Conservation (phyloP, 2,797 vertebrate species). For the Phrynocephalus forsythii region DNA sequence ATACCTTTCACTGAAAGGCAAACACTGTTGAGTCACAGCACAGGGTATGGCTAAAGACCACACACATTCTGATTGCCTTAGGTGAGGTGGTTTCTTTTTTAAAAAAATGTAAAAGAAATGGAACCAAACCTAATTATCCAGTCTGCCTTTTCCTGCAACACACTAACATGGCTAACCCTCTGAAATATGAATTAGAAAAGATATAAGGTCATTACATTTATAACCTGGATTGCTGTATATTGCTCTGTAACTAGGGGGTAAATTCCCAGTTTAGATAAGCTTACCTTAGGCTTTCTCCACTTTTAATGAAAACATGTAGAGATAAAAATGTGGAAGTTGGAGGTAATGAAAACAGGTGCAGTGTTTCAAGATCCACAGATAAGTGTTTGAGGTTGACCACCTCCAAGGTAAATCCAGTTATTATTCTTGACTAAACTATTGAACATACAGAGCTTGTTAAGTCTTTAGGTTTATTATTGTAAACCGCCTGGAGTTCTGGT, state of each 20-base stretch:
- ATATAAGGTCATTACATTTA: background rate
- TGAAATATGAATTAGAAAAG: background rate
- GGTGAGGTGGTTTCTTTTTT: background rate
- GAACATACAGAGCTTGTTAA: too few relatives aligned
- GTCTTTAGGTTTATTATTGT: too few relatives aligned
- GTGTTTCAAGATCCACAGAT: too few relatives aligned
- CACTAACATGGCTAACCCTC: background rate
- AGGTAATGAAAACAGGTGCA: too few relatives aligned
- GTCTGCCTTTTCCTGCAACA: background rate
- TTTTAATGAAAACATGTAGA: too few relatives aligned
- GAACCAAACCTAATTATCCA: background rate
- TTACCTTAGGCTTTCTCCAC: background rate
- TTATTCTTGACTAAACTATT: too few relatives aligned
- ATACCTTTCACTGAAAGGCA: conserved; percentile 7
- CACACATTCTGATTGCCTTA: background rate
- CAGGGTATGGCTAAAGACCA: background rate
- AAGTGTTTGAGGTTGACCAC: too few relatives aligned
- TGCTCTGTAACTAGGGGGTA: background rate
- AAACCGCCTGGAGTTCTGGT: too few relatives aligned
- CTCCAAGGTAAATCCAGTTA: too few relatives aligned
- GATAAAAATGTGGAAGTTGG: too few relatives aligned
- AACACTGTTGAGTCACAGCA: background rate
- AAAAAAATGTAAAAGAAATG: background rate
- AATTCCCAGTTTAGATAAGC: background rate
- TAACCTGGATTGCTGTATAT: background rate